Evolutionary conservation across 2,797 vertebrate species (phyloP).

Genomic region (Streptopelia turtur): DNA sequence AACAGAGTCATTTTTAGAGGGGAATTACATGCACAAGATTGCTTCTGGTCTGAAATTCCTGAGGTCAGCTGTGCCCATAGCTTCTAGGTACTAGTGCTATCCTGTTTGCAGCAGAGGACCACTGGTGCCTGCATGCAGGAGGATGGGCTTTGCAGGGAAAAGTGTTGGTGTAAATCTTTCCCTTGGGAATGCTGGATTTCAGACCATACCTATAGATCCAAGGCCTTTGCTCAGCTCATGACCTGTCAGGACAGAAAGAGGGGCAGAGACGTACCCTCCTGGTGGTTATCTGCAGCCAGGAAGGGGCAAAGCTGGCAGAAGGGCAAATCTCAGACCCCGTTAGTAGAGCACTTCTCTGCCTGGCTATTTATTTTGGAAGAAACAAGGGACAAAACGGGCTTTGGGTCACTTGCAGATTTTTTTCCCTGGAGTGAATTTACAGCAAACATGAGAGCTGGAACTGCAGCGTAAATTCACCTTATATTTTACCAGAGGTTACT

Average conservation of each 20-base stretch:
- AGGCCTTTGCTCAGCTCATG: background rate
- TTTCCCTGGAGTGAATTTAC: background rate
- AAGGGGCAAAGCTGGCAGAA: background rate
- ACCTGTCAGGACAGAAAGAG: background rate
- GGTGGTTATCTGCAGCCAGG: background rate
- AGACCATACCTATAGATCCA: background rate
- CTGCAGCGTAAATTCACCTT: background rate
- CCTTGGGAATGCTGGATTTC: background rate
- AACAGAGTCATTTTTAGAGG: background rate
- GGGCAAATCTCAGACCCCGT: background rate
- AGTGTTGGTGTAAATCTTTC: background rate
- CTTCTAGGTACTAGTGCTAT: background rate
- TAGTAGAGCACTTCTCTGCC: background rate
- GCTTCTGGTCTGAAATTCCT: background rate
- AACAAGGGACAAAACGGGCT: background rate
- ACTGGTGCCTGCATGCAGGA: fast-evolving
- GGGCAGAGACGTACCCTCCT: background rate
- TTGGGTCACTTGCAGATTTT: background rate
- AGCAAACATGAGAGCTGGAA: background rate
- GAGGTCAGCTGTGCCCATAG: background rate
- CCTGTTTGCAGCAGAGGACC: fast-evolving
- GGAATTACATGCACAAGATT: background rate
- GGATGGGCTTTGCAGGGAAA: background rate
- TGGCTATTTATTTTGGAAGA: background rate
- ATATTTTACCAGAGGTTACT: background rate